phyloP scores from a whole-genome alignment of 2,888 invertebrate genomes.

The Brassicogethes aeneus region DNA sequence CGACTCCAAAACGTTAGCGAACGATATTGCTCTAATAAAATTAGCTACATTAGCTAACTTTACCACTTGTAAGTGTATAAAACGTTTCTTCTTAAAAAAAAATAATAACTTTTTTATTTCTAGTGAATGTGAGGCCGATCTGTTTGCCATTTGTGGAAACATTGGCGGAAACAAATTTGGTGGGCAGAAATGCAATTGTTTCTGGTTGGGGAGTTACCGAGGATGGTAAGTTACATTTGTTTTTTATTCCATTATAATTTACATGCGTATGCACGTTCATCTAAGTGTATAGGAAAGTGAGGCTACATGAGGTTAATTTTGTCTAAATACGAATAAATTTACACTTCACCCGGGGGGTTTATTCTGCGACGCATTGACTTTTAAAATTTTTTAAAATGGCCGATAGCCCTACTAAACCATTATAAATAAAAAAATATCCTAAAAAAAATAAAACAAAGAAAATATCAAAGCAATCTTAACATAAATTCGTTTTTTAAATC shows the following conservation, averaged over 20 bases:
- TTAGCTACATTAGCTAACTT: constrained; percentile 39
- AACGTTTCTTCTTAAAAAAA: constrained; percentile 1
- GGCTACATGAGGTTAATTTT: too few species aligned
- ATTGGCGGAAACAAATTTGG: constrained; percentile 34
- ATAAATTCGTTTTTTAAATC: too few species aligned
- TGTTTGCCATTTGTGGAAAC: constrained; percentile 39
- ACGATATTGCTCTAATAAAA: constrained; percentile 52
- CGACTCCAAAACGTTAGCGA: constrained; percentile 41
- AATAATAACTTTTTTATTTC: constrained; percentile 8
- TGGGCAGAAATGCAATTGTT: constrained; percentile 48
- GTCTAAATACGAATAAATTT: too few species aligned
- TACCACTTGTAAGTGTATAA: constrained; percentile 21
- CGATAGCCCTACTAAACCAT: too few species aligned
- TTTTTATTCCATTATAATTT: neutral
- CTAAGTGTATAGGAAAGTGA: too few species aligned
- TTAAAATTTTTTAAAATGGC: too few species aligned
- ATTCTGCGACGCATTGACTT: too few species aligned
- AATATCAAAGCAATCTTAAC: too few species aligned
- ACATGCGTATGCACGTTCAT: too few species aligned
- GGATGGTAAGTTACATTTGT: constrained; percentile 40
- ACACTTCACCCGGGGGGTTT: too few species aligned
- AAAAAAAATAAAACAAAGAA: too few species aligned
- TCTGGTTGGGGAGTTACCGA: constrained; percentile 72
- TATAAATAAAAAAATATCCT: too few species aligned
- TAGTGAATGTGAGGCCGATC: constrained; percentile 40